These are phyloP conservation scores for Megastigmus dorsalis DNA, from an alignment of 2,888 invertebrate genomes.

Conservation along the genomic window DNA sequence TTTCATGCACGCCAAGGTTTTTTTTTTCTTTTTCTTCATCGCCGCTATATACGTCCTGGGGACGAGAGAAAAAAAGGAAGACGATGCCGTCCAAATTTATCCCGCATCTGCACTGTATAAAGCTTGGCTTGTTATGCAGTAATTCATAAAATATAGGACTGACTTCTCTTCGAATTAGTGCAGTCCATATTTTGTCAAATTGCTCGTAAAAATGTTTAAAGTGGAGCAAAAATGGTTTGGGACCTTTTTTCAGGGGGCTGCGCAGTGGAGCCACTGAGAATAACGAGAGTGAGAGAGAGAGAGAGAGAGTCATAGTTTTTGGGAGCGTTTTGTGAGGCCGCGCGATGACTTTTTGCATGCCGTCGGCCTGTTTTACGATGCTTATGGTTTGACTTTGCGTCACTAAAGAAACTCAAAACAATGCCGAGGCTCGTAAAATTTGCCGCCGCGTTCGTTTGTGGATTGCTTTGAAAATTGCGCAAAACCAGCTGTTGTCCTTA, in stretches of 20 bases:
- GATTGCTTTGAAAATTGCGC: background rate
- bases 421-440: background rate
- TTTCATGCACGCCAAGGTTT: no score
- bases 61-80: background rate
- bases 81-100: conserved; percentile 2
- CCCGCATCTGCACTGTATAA: background rate
- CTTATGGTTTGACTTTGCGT: conserved; percentile 27
- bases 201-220: conserved; percentile 62
- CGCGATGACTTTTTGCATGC: background rate
- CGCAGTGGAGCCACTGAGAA: no score
- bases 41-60: background rate
- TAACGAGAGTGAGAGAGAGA: no score
- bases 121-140: background rate
- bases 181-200: conserved; percentile 29
- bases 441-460: background rate
- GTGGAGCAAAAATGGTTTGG: conserved; percentile 58
- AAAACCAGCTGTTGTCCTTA: no score
- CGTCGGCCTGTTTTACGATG: background rate
- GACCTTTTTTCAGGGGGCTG: conserved; percentile 3
- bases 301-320: conserved; percentile 3
- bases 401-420: background rate
- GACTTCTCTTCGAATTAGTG: conserved; percentile 7
- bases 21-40: no score
- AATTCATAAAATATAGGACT: background rate
- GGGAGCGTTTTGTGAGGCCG: background rate